Evolutionary conservation across 2,888 invertebrate species (phyloP), one percentile per base, ranked within the genome.

Genomic region (Nomada lathburiana): DNA sequence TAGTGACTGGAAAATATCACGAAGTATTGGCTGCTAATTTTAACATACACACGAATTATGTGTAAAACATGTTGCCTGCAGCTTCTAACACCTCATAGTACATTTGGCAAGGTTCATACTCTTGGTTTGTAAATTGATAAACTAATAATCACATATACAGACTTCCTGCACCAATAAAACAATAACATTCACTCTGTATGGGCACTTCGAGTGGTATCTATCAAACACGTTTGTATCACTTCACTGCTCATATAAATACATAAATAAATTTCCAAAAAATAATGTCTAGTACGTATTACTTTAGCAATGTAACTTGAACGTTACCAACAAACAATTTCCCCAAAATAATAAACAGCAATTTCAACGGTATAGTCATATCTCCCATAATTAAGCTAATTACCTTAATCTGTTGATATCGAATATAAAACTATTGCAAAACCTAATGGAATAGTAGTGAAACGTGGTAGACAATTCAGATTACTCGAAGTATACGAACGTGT

Each of bases 131-230:
- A 80, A 53, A 79, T 78, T 42, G 50, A 74, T 74, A 69, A 86
- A 84, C 69, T 80, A 69, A 86, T 80, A 82, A 80, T 84, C 80
- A 84, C 68, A 70, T 86, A 85, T 82, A 87, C 76, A 84, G 81
- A 80, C 72, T 76, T 76, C 53, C 76, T 79, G 85, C 75, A 82
- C 72, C 47, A 47, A 64, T 70, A 69, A 80, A 73, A 75, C 76
- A 70, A 83, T 69, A 75, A 64, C 75, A 71, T 83, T 82, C 78
- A 73, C 77, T 78, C 75, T 67, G 70, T 73, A 72, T 82, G 78
- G 82, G 83, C 82, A 88, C 86, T 88, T 88, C 80, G 60, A 78
- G 69, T 78, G 70, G 72, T 82, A 76, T 85, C 20, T 67, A 36
- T 70, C 65, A 78, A 79, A 82, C 82, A 86, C 85, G 83, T 85